Conservation (phyloP, 2,113 vertebrate species). For the Ramphastos sulfuratus region DNA sequence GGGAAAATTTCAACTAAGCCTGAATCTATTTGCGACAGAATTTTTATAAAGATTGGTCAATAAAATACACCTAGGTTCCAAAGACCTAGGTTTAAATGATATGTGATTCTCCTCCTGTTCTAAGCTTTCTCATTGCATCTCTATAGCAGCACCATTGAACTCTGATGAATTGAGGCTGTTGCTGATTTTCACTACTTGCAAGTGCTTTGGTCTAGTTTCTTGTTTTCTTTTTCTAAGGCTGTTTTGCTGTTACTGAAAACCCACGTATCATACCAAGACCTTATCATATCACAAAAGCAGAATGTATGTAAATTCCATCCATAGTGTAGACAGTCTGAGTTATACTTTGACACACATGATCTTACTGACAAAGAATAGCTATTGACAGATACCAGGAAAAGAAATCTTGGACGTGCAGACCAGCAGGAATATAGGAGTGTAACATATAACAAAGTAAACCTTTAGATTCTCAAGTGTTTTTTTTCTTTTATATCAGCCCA, state of each 20-base stretch:
- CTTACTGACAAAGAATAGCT: not conserved
- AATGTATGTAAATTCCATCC: not conserved
- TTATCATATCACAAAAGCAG: not conserved
- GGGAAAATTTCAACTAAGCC: not conserved
- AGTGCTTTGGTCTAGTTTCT: not conserved
- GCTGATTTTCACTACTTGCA: not conserved
- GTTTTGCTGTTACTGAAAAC: not conserved
- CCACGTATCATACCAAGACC: not conserved
- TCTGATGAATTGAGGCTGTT: not conserved
- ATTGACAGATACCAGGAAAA: not conserved
- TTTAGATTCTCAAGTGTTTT: not conserved
- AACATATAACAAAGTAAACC: not conserved
- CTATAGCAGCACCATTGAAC: not conserved
- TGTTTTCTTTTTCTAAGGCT: not conserved
- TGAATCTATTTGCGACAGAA: not conserved
- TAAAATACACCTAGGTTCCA: not conserved
- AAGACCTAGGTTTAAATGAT: not conserved
- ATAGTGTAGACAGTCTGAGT: not conserved
- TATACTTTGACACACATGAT: not conserved
- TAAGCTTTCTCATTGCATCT: not conserved
- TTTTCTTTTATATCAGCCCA: not conserved
- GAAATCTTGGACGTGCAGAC: not conserved
- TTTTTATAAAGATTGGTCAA: not conserved
- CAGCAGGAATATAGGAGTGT: not conserved
- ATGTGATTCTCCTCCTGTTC: not conserved